Evolutionary conservation across 2,888 invertebrate genomes (phyloP), one percentile per base, ranked within the genome.

Genomic region (Salpingus planirostris): DNA sequence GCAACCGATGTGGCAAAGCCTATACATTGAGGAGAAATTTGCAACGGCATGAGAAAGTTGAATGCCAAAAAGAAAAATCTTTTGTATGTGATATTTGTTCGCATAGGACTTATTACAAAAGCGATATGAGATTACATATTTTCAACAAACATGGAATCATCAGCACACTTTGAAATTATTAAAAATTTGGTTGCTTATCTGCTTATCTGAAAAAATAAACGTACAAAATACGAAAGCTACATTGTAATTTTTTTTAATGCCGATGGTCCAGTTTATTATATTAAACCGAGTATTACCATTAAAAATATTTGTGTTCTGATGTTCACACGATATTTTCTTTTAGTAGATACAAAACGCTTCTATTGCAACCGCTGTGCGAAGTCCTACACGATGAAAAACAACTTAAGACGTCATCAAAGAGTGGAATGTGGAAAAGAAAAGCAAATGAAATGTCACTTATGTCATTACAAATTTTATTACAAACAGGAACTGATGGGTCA

Each of bases 401-500:
- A 50, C 23, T 33, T 55, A 11, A 31, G 49, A 13, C 32, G 54
- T 15, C 53, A 54, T 24, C 49, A 49, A 33, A 32, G 52, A 21
- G 52, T 54, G 1, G 52, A 54, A 36, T 56, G 56, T 28, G 56
- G 56, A n/a, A 49, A 56, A 36, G 47, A 52, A 26, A 55, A 56
- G 30, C 47, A 41, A 6, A 36, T 51, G 13, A 38, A 40, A 4
- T 56, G 56, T 33, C 33, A 36, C 21, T 23, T 50, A 8, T 56
- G 56, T 25, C 38, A 44, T 7, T 43, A 44, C 24, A 44, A 43
- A 27, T 56, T 50, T 32, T 56, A 50, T 36, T 56, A 56, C 27
- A 56, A 52, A 31, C 54, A 54, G 38, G 53, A 54, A 30, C 31
- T 53, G 21, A 42, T 47, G 2, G 40, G 39, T n/a, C 53, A 53